Evolutionary conservation across 2,797 vertebrate genomes (phyloP).

Genomic region (Mormyrus proboscirostris): DNA sequence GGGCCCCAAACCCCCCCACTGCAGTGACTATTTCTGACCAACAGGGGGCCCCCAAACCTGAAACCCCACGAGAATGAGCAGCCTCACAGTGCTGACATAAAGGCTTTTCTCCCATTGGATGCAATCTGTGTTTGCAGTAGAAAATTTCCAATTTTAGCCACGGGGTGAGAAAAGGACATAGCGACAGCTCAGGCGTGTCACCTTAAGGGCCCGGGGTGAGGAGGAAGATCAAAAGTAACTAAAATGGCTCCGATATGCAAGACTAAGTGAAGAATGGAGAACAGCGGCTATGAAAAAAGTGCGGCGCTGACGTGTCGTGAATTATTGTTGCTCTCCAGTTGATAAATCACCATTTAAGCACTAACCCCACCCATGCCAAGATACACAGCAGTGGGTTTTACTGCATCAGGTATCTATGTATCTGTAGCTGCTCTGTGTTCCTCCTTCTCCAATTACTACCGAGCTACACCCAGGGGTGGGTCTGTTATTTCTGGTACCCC

Average conservation of each 20-base stretch:
- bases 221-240: neutral
- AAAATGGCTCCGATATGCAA: neutral
- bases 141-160: neutral
- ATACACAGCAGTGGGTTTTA: neutral
- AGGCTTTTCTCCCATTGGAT: neutral
- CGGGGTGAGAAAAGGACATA: neutral
- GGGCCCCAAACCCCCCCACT: neutral
- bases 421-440: neutral
- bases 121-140: neutral
- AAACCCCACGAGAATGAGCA: neutral
- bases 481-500: neutral
- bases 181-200: neutral
- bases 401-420: neutral
- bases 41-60: neutral
- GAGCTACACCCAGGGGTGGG: neutral
- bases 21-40: neutral
- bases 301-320: neutral
- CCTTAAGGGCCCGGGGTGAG: neutral
- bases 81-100: neutral
- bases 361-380: neutral
- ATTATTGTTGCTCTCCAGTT: neutral
- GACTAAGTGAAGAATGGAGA: neutral
- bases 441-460: neutral
- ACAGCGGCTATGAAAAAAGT: neutral
- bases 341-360: slow-evolving; percentile 4